Conservation (phyloP, 2,888 invertebrate genomes). For the Nasonia oneida region DNA sequence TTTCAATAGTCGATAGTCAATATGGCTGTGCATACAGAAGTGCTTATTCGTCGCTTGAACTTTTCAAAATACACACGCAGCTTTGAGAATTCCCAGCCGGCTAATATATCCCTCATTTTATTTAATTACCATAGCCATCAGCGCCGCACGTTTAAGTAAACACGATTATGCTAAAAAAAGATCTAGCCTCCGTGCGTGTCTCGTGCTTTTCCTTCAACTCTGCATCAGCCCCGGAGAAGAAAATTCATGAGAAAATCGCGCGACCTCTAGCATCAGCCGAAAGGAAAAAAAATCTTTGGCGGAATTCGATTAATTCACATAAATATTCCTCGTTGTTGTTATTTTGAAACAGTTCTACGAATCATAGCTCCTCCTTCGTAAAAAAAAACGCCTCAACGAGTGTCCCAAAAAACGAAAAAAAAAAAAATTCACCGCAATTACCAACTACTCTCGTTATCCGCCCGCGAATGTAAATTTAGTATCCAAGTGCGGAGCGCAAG, state of each 20-base stretch:
- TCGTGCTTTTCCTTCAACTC: not conserved
- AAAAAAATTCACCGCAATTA: not conserved
- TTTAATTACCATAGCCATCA: not conserved
- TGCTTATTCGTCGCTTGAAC: not conserved
- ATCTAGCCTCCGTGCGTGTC: not conserved
- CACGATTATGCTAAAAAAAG: constrained; percentile 4
- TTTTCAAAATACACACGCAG: not conserved
- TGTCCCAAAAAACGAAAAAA: not conserved
- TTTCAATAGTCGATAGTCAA: too few species aligned
- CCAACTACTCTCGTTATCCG: not conserved
- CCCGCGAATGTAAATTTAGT: constrained; percentile 3
- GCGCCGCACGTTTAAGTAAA: constrained; percentile 1
- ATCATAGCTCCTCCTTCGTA: not conserved
- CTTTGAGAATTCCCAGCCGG: not conserved
- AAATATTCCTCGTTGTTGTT: too few species aligned
- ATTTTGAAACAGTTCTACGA: too few species aligned
- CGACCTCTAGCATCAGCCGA: not conserved
- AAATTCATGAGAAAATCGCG: not conserved
- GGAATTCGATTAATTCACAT: not conserved
- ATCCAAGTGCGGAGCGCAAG: not conserved
- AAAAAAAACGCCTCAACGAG: not conserved
- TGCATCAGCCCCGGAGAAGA: not conserved
- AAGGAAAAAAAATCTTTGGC: not conserved
- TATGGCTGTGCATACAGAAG: too few species aligned
- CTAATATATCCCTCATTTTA: not conserved